A percentile compares a stretch with the other conserved stretches of the same genome.
These are phyloP conservation scores for Nipponia nippon DNA, from an alignment of 2,113 vertebrate species.

Conservation along the genomic window DNA sequence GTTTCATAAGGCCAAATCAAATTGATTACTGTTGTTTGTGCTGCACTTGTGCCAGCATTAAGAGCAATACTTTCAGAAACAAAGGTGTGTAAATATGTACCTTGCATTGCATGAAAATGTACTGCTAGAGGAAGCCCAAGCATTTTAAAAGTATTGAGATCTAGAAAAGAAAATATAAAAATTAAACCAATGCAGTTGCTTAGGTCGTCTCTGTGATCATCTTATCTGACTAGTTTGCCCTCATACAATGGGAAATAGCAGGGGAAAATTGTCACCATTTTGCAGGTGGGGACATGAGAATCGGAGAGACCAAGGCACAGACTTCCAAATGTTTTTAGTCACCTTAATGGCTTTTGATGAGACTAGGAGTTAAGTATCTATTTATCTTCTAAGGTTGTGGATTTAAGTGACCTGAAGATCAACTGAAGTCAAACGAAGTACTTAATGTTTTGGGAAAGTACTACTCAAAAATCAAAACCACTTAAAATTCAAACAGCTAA, in stretches of 20 bases:
- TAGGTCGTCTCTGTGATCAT: background rate
- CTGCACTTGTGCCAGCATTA: constrained; percentile 30
- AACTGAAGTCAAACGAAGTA: background rate
- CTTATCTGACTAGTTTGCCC: background rate
- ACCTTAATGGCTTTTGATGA: background rate
- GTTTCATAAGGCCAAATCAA: constrained; percentile 72
- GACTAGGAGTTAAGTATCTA: background rate
- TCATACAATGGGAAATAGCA: background rate
- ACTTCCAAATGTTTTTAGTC: background rate
- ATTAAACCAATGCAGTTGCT: background rate
- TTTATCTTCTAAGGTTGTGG: background rate
- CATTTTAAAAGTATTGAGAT: background rate
- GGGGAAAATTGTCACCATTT: background rate
- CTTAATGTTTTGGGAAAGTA: background rate
- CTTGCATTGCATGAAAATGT: background rate
- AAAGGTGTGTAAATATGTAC: constrained; percentile 10
- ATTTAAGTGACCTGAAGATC: background rate
- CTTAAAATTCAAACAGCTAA: background rate
- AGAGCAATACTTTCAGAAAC: constrained; percentile 43
- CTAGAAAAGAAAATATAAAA: background rate
- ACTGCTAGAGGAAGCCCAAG: background rate
- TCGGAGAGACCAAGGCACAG: background rate
- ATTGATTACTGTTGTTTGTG: constrained; percentile 68
- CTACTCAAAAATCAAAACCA: background rate
- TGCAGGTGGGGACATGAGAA: background rate